Evolutionary conservation across 2,888 invertebrate species (phyloP).

Genomic region (Uropetala carovei): DNA sequence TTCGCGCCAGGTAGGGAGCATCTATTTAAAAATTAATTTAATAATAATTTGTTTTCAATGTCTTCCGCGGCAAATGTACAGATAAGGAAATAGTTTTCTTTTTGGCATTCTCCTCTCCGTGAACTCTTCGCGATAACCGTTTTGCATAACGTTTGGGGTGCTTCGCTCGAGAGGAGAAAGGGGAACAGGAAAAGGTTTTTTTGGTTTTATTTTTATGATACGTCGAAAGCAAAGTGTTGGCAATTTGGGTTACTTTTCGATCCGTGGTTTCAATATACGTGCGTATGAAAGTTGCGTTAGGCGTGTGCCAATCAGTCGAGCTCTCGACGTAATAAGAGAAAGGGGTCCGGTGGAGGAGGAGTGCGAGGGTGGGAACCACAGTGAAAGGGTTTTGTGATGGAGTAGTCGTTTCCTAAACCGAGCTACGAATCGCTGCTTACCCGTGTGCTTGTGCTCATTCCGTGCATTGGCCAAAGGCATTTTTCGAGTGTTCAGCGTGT

Average conservation of each 20-base stretch:
- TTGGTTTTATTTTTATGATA: too few species aligned
- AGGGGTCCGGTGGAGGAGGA: slow-evolving; percentile 16
- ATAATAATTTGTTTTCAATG: too few species aligned
- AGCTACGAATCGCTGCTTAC: slow-evolving; percentile 35
- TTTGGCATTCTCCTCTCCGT: too few species aligned
- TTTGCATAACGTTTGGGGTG: too few species aligned
- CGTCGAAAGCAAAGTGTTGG: neutral
- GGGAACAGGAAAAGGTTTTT: too few species aligned
- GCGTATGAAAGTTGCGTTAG: slow-evolving; percentile 60
- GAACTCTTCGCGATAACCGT: too few species aligned
- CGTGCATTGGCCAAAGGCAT: neutral
- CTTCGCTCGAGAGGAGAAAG: too few species aligned
- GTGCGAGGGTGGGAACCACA: slow-evolving; percentile 15
- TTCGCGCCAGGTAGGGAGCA: too few species aligned
- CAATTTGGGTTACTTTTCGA: neutral
- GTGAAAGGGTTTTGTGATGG: slow-evolving; percentile 34
- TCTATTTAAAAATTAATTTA: too few species aligned
- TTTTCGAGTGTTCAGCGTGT: slow-evolving; percentile 39
- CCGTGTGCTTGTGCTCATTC: slow-evolving; percentile 32
- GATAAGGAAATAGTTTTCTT: too few species aligned
- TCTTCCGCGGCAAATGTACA: too few species aligned
- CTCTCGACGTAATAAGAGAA: slow-evolving; percentile 53
- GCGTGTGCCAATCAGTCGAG: slow-evolving; percentile 32
- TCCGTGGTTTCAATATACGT: neutral
- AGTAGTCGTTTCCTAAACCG: slow-evolving; percentile 21